Evolutionary conservation across 2,888 invertebrate species (phyloP), one percentile per base, ranked within the genome.

Genomic region (Drosophila borealis): DNA sequence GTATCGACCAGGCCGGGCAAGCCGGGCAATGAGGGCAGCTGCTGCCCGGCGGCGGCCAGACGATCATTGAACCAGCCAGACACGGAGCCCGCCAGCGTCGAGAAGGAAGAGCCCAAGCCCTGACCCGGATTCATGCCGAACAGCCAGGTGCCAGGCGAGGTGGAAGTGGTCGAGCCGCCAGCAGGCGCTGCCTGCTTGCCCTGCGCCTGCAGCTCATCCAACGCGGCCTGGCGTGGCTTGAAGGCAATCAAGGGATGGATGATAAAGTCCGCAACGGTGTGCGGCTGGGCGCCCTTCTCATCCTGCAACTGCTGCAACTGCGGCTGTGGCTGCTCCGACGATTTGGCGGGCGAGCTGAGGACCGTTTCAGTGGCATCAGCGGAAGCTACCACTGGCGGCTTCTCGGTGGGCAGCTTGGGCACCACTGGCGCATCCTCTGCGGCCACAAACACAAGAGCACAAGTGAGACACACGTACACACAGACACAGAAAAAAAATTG

Each of bases 31-130:
- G 80, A 6, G 80, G 72, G 36, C 19, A 90, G 50, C 56, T 87
- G 84, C 10, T 85, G 82, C 0, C 85, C 82, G 5, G 80, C 83
- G 0, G 82, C 83, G 21, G 81, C 78, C 41, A 90, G 66, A 4
- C 91, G 91, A 73, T 89, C 90, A 29, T 81, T 91, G 25, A 91
- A 76, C 91, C 92, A 91, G 8, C 90, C 90, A 3, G 89, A 86
- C 1, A 91, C 84, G 3, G 91, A 90, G 11, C 90, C 91, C 0
- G 91, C 91, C 60, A 90, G 54, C 3, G 87, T 85, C 0, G 88
- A 86, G 55, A 86, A 76, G 0, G 88, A 85, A 2, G 91, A 89
- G 11, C 89, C 88, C 11, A 91, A 51, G 10, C 88, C 79, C 68
- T 90, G 91, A 10, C 88, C 90, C 5, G 91, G 74, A 71, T 84